Base-by-base conservation (phyloP, 2,888 invertebrate genomes). In the Aphidoletes aphidimyza region DNA sequence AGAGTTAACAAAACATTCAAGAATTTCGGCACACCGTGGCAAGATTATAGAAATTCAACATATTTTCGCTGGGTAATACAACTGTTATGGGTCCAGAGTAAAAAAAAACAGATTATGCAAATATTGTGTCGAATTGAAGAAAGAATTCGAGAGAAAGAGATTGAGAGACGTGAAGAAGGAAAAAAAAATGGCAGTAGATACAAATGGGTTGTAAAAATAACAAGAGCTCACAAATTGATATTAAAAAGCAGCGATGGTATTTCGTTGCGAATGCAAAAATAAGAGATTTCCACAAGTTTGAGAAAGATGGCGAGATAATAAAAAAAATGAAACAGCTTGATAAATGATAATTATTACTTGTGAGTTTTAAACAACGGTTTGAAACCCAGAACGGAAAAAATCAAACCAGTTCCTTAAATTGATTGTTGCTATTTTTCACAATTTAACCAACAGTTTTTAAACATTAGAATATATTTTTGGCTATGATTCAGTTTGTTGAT, bases 31-130 rank as follows among this genome's bases (percentile, higher is more conserved):
- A n/a, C n/a, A 47, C 47, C 8, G 11, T 19, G 47, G 47, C 14
- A 9, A 69, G 26, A 69, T 69, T 69, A 30, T 69, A n/a, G 69
- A 69, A 30, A 69, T 69, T 8, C 34, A 69, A n/a, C 30, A 69
- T 69, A 69, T 69, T 69, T 69, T 30, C 14, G 69, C 34, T 69
- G 14, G 34, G 34, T 69, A 69, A 69, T 69, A 69, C 11, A 69
- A 69, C 69, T 69, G 30, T 30, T 69, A 69, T 69, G 34, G n/a
- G 69, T 26, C 14, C 30, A 26, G n/a, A n/a, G n/a, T n/a, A n/a
- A n/a, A n/a, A n/a, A 30, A 69, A 26, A 69, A 69, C 26, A 69
- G 69, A 69, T 69, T 69, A 69, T 69, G 69, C 34, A 69, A 69
- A 69, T 69, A 3, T 30, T 14, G 8, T 9, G 6, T 6, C 42